phyloP scores from a whole-genome alignment of 2,113 vertebrate species.

The Smithornis capensis region DNA sequence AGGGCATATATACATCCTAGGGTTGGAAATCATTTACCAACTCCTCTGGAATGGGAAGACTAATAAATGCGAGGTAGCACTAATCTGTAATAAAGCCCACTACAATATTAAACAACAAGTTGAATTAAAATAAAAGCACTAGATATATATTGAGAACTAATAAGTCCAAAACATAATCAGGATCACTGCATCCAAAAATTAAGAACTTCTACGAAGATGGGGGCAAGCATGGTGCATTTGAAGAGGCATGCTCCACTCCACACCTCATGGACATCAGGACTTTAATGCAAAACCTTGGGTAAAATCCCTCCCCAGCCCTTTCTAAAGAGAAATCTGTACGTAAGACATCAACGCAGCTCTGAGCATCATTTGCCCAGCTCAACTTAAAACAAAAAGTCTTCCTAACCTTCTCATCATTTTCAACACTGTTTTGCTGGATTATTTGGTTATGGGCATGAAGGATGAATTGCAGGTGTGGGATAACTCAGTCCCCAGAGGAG shows the following conservation, averaged over 20 bases:
- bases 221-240: accelerated
- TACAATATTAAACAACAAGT: background rate
- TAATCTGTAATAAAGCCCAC: background rate
- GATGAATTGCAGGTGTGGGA: background rate
- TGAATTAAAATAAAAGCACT: background rate
- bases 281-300: background rate
- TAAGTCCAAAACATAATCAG: background rate
- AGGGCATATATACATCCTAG: background rate
- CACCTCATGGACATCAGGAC: background rate
- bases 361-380: background rate
- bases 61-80: background rate
- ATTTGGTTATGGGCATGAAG: background rate
- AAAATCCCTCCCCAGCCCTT: background rate
- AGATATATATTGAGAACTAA: background rate
- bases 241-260: accelerated
- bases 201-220: background rate
- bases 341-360: accelerated
- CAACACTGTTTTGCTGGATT: accelerated
- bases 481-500: background rate
- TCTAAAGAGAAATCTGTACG: background rate
- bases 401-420: background rate
- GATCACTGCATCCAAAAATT: background rate
- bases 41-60: background rate
- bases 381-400: background rate
- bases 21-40: background rate